Percentiles rank a stretch among this genome's conserved stretches.
phyloP scores from a whole-genome alignment of 2,888 invertebrate genomes.

The Bellardia bayeri region DNA sequence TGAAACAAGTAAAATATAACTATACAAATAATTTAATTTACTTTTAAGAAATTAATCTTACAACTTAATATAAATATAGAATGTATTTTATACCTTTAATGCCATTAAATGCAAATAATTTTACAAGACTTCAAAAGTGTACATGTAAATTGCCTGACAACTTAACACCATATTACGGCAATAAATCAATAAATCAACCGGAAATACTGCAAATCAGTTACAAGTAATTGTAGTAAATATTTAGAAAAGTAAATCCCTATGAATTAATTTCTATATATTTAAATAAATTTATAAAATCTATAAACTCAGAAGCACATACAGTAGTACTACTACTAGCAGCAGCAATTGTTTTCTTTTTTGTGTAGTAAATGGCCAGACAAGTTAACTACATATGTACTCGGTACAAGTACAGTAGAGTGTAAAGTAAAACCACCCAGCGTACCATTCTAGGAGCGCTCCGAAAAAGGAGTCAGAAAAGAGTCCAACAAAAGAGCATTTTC shows the following conservation, averaged over 20 bases:
- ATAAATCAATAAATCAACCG: slow-evolving; percentile 67
- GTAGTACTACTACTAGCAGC: neutral
- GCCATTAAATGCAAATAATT: neutral
- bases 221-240: slow-evolving; percentile 43
- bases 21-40: neutral
- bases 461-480: too few species aligned
- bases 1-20: neutral
- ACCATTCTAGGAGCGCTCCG: too few species aligned
- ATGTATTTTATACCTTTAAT: neutral
- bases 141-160: slow-evolving; percentile 63
- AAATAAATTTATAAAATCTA: slow-evolving; percentile 40
- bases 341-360: neutral
- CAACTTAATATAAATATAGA: neutral
- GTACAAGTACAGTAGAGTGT: neutral
- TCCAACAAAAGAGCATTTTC: too few species aligned
- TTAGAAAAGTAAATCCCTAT: slow-evolving; percentile 56
- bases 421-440: slow-evolving; percentile 6
- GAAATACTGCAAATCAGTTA: slow-evolving; percentile 49
- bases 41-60: too few species aligned
- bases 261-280: slow-evolving; percentile 55
- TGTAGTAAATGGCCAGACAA: neutral
- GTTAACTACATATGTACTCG: neutral
- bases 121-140: neutral
- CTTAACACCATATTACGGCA: slow-evolving; percentile 55
- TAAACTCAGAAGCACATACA: slow-evolving; percentile 11